Percentiles rank a stretch among this genome's conserved stretches.
These are phyloP conservation scores for Calypte anna DNA, from an alignment of 2,113 vertebrate genomes.

Conservation along the genomic window DNA sequence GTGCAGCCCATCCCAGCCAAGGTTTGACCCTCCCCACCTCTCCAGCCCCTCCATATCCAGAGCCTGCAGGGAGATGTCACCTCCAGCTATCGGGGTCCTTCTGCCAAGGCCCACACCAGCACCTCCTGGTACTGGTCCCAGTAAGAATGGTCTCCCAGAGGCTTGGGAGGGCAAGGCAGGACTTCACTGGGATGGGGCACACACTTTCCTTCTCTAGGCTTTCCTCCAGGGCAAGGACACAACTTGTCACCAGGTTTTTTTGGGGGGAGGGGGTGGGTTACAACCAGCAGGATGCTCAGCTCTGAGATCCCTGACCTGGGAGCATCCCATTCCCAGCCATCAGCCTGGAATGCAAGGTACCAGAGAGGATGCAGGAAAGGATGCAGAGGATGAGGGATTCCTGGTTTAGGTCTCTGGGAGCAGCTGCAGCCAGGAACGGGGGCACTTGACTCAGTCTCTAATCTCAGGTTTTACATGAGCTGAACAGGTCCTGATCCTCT, in stretches of 20 bases:
- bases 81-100: background rate
- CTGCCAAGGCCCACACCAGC: background rate
- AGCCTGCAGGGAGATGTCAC: rapidly evolving
- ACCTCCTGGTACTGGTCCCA: background rate
- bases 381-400: no score
- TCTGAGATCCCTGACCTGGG: background rate
- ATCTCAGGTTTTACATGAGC: conserved; percentile 45
- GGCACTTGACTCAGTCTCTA: background rate
- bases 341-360: background rate
- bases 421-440: background rate
- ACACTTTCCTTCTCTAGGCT: background rate
- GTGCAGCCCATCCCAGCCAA: background rate
- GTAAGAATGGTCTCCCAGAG: background rate
- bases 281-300: background rate
- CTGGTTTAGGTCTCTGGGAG: background rate
- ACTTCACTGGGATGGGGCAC: background rate
- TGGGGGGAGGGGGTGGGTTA: background rate
- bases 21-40: background rate
- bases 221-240: background rate
- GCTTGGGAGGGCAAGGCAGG: background rate
- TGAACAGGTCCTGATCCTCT: conserved; percentile 32
- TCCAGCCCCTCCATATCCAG: background rate
- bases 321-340: background rate
- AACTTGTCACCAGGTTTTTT: background rate
- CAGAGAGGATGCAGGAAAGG: background rate